Percentiles rank a stretch among this genome's conserved stretches.
Evolutionary conservation across 2,888 invertebrate species (phyloP).

Genomic region (Leptura quadrifasciata): DNA sequence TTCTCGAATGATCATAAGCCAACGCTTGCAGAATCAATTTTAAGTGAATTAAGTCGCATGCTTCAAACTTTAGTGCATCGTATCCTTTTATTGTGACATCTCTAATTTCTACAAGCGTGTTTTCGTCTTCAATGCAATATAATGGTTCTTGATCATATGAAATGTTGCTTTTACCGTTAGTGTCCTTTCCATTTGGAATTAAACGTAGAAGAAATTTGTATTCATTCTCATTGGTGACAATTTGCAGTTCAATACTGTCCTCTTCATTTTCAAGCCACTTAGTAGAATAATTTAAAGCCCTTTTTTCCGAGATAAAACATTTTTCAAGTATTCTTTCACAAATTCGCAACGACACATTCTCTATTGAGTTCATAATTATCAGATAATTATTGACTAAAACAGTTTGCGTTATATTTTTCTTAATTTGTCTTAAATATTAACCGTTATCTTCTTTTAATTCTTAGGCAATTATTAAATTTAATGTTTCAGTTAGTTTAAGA

Average conservation of each 20-base stretch:
- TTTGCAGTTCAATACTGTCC: background rate
- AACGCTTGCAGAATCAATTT: slow-evolving; percentile 12
- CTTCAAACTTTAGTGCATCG: background rate
- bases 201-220: slow-evolving; percentile 14
- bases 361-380: background rate
- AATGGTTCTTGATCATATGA: background rate
- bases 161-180: background rate
- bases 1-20: slow-evolving; percentile 16
- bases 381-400: background rate
- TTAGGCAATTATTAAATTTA: background rate
- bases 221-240: slow-evolving; percentile 18
- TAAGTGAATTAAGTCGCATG: background rate
- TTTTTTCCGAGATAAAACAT: background rate
- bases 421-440: background rate
- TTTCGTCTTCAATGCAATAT: background rate
- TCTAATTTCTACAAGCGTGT: background rate
- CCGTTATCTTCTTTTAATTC: slow-evolving; percentile 4
- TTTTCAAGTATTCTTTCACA: slow-evolving; percentile 1
- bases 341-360: background rate
- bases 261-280: background rate
- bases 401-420: background rate
- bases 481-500: too few species aligned
- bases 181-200: background rate
- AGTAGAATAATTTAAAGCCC: background rate
- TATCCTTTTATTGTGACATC: slow-evolving; percentile 19